Percentiles rank a stretch among this genome's conserved stretches.
Conservation (phyloP, 1,140 invertebrate species). For the Schlechtendalia chinensis region DNA sequence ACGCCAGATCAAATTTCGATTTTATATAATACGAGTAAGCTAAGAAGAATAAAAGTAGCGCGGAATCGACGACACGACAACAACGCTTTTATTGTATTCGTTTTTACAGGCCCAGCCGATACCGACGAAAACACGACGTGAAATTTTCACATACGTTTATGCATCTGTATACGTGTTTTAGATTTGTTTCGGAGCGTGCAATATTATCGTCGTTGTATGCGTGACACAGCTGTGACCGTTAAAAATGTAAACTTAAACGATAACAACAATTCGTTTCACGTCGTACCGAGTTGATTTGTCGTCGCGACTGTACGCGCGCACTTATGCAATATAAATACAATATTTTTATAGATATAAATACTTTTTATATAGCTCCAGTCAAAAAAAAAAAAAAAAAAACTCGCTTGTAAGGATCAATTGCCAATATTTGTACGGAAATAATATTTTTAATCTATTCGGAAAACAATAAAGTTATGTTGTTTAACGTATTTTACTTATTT, state of each 20-base stretch:
- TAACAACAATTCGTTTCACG: not conserved
- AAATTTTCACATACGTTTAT: not conserved
- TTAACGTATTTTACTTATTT: no score
- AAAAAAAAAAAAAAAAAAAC: not conserved
- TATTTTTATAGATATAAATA: constrained; percentile 25
- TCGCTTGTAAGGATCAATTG: constrained; percentile 32
- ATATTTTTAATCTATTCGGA: constrained; percentile 28
- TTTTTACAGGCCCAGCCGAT: constrained; percentile 22
- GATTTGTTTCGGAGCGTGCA: no score
- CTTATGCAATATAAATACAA: not conserved
- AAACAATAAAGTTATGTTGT: not conserved
- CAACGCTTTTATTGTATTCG: constrained; percentile 3
- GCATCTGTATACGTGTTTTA: not conserved
- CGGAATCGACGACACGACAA: constrained; percentile 11
- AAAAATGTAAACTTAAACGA: no score
- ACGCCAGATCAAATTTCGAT: constrained; percentile 39
- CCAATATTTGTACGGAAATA: not conserved
- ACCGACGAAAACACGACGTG: not conserved
- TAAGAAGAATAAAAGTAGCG: no score
- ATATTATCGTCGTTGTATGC: no score
- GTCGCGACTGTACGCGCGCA: not conserved
- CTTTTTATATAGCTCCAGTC: constrained; percentile 13
- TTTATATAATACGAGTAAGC: no score
- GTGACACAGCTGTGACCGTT: no score
- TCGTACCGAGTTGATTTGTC: constrained; percentile 8